Percentiles rank a stretch among this genome's conserved stretches.
These are phyloP conservation scores for Cyphotilapia sp. DNA, from an alignment of 2,113 vertebrate species.

Conservation along the genomic window DNA sequence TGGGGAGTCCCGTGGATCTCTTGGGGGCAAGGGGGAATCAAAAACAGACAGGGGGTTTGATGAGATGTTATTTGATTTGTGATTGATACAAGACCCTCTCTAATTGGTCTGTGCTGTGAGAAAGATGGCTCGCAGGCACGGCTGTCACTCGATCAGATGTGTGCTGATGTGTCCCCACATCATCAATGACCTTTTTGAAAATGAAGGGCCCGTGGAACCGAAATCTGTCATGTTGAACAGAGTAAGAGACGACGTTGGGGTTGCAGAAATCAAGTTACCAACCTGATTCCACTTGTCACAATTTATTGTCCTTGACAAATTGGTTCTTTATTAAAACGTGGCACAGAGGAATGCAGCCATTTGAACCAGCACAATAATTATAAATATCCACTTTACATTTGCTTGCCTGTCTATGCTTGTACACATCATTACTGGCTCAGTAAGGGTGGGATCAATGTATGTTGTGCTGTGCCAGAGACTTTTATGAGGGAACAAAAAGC, in stretches of 20 bases:
- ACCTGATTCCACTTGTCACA: constrained; percentile 17
- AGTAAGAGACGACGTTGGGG: background rate
- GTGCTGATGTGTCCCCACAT: constrained; percentile 38
- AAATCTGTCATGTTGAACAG: constrained; percentile 40
- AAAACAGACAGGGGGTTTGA: constrained; percentile 52
- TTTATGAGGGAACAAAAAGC: background rate
- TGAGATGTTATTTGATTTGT: constrained; percentile 66
- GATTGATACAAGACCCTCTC: constrained; percentile 59
- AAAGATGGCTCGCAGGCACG: constrained; percentile 54
- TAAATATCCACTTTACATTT: background rate
- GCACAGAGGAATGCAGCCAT: background rate
- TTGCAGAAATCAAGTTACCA: constrained; percentile 8
- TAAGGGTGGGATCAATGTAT: background rate
- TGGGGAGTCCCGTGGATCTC: background rate
- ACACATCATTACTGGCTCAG: background rate
- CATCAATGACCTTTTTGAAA: constrained; percentile 64
- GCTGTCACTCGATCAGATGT: constrained; percentile 54
- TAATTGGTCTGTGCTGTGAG: constrained; percentile 57
- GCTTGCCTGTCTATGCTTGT: background rate
- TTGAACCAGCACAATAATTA: background rate
- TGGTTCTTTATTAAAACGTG: background rate
- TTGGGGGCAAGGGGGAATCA: constrained; percentile 5
- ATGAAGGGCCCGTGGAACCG: constrained; percentile 20
- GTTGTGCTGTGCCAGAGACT: background rate
- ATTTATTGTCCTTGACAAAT: constrained; percentile 6